Conservation (phyloP, 2,113 vertebrate genomes). For the Podarcis cretensis region DNA sequence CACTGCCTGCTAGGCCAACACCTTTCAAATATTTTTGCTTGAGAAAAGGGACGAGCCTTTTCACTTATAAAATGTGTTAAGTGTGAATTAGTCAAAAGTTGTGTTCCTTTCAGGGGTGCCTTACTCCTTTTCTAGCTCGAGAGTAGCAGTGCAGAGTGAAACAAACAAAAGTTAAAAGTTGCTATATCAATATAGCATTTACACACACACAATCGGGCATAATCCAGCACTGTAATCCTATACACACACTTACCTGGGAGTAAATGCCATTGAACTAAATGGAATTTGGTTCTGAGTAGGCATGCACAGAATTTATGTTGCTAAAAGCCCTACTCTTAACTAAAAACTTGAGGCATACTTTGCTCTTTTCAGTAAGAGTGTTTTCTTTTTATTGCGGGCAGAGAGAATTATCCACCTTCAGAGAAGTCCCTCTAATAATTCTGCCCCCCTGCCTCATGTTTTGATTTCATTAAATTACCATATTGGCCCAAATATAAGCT, state of each 20-base stretch:
- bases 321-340: background rate
- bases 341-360: background rate
- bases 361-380: background rate
- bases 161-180: background rate
- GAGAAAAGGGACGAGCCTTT: background rate
- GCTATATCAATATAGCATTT: background rate
- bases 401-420: background rate
- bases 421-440: too few relatives aligned
- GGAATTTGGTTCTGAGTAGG: too few relatives aligned
- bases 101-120: background rate
- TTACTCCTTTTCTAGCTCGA: background rate
- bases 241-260: too few relatives aligned
- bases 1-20: background rate
- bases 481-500: too few relatives aligned
- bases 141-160: background rate
- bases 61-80: background rate
- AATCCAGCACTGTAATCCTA: background rate
- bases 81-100: background rate
- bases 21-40: background rate
- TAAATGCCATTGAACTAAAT: too few relatives aligned
- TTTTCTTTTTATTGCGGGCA: background rate
- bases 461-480: too few relatives aligned
- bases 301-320: too few relatives aligned
- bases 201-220: background rate
- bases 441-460: background rate